These are phyloP conservation scores for Hassar affinis DNA, from an alignment of 2,113 vertebrate genomes.

Conservation along the genomic window DNA sequence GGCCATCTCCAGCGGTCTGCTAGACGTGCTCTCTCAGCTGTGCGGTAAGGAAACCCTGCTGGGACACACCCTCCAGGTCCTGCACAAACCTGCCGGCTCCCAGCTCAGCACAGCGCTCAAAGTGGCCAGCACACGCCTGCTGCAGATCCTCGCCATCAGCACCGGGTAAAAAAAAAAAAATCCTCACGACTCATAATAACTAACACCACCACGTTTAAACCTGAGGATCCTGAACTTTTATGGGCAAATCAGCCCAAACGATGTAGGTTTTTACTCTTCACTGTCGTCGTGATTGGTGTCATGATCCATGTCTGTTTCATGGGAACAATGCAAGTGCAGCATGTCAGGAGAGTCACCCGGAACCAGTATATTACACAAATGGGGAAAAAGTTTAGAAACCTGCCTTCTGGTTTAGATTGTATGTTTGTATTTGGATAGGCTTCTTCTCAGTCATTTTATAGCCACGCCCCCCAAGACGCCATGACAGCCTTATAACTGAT, in stretches of 20 bases:
- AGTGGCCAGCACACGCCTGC: slow-evolving; percentile 91
- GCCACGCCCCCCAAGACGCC: neutral
- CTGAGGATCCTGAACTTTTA: neutral
- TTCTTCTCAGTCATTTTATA: neutral
- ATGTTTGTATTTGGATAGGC: too few relatives aligned
- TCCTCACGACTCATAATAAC: neutral
- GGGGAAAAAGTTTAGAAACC: too few relatives aligned
- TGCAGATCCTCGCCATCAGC: slow-evolving; percentile 96
- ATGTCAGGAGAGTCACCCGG: too few relatives aligned
- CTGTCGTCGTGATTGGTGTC: too few relatives aligned
- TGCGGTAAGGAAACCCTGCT: slow-evolving; percentile 95
- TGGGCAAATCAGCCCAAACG: neutral
- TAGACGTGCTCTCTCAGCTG: slow-evolving; percentile 91
- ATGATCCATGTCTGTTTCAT: too few relatives aligned
- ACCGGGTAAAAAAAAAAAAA: slow-evolving; percentile 77
- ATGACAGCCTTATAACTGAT: neutral
- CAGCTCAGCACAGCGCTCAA: slow-evolving; percentile 95
- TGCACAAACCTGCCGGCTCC: slow-evolving; percentile 89
- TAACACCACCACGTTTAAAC: neutral
- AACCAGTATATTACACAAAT: too few relatives aligned
- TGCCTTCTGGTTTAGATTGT: too few relatives aligned
- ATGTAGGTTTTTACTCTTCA: neutral
- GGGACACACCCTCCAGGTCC: slow-evolving; percentile 88
- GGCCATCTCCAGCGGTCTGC: slow-evolving; percentile 92
- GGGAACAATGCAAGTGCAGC: too few relatives aligned